Conservation (phyloP, 2,113 vertebrate species). For the Hippocampus zosterae region DNA sequence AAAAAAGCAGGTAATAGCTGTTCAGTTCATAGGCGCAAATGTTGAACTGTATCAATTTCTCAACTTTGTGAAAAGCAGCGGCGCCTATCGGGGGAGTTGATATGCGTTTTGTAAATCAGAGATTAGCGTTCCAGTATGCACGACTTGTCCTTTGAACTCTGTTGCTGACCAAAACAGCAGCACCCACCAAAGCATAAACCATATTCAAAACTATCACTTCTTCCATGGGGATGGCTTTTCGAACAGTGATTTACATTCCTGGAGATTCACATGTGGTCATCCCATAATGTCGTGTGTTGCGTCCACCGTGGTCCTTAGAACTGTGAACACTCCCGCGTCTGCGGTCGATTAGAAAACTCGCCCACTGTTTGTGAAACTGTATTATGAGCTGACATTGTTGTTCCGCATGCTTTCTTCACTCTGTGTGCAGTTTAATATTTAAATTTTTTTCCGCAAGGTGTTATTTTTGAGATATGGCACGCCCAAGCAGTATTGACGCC, state of each 20-base stretch:
- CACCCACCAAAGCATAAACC: background rate
- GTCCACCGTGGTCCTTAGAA: background rate
- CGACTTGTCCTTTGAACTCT: background rate
- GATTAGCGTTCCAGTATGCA: too few species aligned
- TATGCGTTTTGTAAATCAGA: too few species aligned
- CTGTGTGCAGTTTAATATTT: background rate
- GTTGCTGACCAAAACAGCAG: background rate
- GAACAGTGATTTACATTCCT: background rate
- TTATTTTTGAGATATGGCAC: conserved; percentile 1
- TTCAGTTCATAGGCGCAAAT: too few species aligned
- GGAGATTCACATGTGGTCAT: too few species aligned
- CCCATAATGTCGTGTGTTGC: background rate
- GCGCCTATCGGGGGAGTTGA: too few species aligned
- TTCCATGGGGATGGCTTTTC: background rate
- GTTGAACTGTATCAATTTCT: too few species aligned
- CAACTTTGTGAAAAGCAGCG: too few species aligned
- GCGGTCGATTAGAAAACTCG: background rate
- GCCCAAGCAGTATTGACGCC: background rate
- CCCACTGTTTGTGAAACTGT: background rate
- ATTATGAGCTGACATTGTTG: background rate
- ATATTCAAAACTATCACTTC: background rate
- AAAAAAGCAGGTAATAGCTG: too few species aligned
- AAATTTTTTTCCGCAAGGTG: background rate
- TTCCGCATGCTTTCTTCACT: background rate
- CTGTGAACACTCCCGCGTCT: background rate